Conservation (phyloP, 2,797 vertebrate genomes). For the Bovichtus variegatus region DNA sequence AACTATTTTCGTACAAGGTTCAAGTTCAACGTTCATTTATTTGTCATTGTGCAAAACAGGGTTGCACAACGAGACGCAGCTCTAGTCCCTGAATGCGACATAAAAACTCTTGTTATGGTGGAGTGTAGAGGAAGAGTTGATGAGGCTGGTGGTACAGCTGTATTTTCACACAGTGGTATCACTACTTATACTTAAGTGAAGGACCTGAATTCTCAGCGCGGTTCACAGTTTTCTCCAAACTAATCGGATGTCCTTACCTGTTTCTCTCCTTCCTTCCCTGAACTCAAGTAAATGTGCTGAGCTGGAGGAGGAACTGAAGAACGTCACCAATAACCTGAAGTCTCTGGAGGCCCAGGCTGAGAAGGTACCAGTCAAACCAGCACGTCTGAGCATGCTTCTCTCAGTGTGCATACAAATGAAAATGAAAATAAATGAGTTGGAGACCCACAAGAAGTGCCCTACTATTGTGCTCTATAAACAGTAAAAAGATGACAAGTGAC, state of each 20-base stretch:
- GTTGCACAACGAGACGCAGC: not conserved
- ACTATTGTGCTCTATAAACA: not conserved
- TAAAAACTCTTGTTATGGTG: not conserved
- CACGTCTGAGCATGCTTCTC: not conserved
- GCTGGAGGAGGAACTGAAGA: slow-evolving; percentile 99
- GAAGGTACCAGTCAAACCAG: slow-evolving; percentile 90
- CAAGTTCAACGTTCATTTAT: not conserved
- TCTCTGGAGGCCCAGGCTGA: slow-evolving; percentile 99
- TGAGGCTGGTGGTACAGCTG: too few species aligned
- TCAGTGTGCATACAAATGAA: not conserved
- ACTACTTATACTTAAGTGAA: not conserved
- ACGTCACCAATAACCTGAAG: slow-evolving; percentile 98
- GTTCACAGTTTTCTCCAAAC: not conserved
- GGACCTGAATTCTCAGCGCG: not conserved
- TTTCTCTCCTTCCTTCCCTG: not conserved
- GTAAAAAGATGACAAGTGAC: not conserved
- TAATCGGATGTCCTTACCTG: not conserved
- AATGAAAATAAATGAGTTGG: not conserved
- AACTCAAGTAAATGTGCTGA: slow-evolving; percentile 94
- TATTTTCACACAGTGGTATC: too few species aligned
- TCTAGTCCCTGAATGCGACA: not conserved
- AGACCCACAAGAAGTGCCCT: not conserved
- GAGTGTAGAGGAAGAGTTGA: not conserved
- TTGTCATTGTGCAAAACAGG: not conserved
- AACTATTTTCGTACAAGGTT: too few species aligned